Evolutionary conservation across 1,140 invertebrate genomes (phyloP).

Genomic region (Campoletis sonorensis): DNA sequence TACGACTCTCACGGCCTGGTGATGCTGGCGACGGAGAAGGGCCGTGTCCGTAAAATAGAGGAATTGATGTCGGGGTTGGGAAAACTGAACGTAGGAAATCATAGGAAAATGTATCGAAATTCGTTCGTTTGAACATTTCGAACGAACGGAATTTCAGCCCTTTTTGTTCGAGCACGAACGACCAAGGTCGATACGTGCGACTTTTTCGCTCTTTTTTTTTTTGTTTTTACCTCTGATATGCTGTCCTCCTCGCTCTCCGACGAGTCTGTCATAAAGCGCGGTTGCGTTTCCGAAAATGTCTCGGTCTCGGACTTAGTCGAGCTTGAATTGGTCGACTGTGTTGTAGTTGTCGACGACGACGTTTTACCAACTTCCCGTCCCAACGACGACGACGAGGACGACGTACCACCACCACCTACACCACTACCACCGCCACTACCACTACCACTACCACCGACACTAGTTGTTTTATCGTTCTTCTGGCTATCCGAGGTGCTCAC

Average conservation of each 20-base stretch:
- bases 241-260: constrained; percentile 95
- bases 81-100: too few species aligned
- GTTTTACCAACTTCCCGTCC: constrained; percentile 78
- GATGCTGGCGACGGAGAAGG: constrained; percentile 10
- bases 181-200: background rate
- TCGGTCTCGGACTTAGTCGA: constrained; percentile 87
- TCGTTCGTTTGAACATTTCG: too few species aligned
- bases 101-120: too few species aligned
- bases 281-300: constrained; percentile 85
- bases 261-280: constrained; percentile 91
- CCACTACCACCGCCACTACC: constrained; percentile 5
- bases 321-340: constrained; percentile 80
- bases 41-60: background rate
- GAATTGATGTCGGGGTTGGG: constrained; percentile 4
- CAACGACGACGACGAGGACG: background rate
- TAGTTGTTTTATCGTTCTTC: constrained; percentile 82
- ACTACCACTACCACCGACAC: background rate
- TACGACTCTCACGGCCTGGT: constrained; percentile 6
- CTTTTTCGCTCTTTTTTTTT: background rate
- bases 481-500: constrained; percentile 84
- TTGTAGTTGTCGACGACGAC: constrained; percentile 75
- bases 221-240: constrained; percentile 88
- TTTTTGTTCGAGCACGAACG: too few species aligned
- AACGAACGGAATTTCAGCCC: too few species aligned
- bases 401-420: constrained; percentile 11